These are phyloP conservation scores for Calyptomena viridis DNA, from an alignment of 2,113 vertebrate genomes.

Conservation along the genomic window DNA sequence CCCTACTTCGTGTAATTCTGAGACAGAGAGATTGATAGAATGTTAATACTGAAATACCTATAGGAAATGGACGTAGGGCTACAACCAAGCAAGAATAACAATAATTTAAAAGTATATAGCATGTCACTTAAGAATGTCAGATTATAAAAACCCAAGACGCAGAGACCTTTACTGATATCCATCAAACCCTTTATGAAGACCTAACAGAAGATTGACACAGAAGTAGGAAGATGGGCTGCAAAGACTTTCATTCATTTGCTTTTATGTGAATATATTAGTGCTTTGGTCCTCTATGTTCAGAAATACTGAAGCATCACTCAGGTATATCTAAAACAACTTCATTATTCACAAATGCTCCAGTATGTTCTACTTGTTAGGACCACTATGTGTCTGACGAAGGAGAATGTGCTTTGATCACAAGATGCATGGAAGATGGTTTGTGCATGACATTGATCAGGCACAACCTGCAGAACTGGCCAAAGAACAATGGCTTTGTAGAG, in stretches of 20 bases:
- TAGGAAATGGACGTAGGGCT: neutral
- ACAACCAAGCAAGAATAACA: neutral
- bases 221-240: neutral
- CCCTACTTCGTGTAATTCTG: neutral
- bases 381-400: neutral
- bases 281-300: neutral
- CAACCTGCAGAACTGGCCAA: neutral
- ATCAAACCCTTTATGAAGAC: neutral
- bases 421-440: neutral
- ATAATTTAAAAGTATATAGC: neutral
- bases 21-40: neutral
- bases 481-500: neutral
- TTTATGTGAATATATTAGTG: neutral
- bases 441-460: neutral
- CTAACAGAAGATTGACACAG: neutral
- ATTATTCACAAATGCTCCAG: neutral
- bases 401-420: neutral
- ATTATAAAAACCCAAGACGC: neutral
- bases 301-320: neutral
- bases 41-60: neutral
- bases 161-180: neutral
- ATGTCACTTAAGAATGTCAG: neutral
- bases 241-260: neutral
- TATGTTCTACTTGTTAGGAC: neutral
- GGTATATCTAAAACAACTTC: neutral